phyloP scores from a whole-genome alignment of 2,888 invertebrate species.

The Dusona sp. region DNA sequence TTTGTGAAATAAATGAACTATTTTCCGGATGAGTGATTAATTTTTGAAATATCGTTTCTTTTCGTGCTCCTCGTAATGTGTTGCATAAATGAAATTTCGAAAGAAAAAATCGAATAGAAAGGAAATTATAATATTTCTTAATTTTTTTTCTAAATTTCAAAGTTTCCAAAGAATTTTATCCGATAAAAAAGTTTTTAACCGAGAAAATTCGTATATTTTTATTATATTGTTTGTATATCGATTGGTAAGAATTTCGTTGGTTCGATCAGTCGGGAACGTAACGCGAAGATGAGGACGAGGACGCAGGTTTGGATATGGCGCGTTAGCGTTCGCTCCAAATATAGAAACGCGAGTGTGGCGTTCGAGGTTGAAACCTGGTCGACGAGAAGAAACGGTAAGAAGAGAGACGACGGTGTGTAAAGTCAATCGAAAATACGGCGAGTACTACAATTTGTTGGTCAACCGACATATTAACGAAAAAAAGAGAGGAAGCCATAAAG shows the following conservation, averaged over 20 bases:
- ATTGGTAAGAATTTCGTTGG: background rate
- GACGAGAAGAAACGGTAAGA: constrained; percentile 44
- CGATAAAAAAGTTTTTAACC: background rate
- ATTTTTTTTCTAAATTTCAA: background rate
- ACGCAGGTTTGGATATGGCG: constrained; percentile 62
- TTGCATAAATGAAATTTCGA: background rate
- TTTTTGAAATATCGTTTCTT: background rate
- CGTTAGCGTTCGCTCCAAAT: constrained; percentile 68
- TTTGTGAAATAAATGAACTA: background rate
- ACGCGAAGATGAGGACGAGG: constrained; percentile 41
- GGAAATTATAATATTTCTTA: background rate
- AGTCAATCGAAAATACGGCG: constrained; percentile 41
- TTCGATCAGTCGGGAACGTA: constrained; percentile 16
- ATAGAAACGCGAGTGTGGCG: constrained; percentile 49
- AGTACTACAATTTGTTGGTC: constrained; percentile 36
- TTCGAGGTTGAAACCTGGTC: constrained; percentile 56
- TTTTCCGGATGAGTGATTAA: background rate
- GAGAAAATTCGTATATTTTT: background rate
- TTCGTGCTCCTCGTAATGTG: background rate
- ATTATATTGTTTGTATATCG: background rate
- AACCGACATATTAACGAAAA: background rate
- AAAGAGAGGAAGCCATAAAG: background rate
- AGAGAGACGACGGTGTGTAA: background rate
- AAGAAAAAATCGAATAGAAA: too few species aligned
- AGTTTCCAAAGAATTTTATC: background rate